Percentiles rank a stretch among this genome's conserved stretches.
Conservation (phyloP, 2,888 invertebrate genomes). For the Drosophila crucigera region DNA sequence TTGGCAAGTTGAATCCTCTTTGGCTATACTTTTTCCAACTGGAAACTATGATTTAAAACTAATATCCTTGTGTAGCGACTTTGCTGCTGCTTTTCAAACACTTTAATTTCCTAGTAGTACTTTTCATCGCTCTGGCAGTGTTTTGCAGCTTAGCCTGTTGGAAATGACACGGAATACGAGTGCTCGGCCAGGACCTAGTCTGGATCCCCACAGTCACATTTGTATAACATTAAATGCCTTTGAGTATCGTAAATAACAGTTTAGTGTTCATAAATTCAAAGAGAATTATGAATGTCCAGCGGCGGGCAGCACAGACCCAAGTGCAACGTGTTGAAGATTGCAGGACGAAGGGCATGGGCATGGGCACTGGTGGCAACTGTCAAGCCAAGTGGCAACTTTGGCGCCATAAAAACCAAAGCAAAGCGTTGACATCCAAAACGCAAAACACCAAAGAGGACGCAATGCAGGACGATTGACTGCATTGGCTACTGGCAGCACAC, state of each 20-base stretch:
- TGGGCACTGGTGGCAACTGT: conserved; percentile 8
- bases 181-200: conserved; percentile 9
- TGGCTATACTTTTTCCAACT: neutral
- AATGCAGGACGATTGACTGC: conserved; percentile 62
- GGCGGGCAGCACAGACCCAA: conserved; percentile 35
- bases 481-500: conserved; percentile 44
- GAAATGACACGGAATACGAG: conserved; percentile 14
- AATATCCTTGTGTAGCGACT: conserved; percentile 35
- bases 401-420: conserved; percentile 62
- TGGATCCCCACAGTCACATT: conserved; percentile 71
- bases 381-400: conserved; percentile 57
- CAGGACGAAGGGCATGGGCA: neutral
- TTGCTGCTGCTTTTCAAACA: conserved; percentile 8
- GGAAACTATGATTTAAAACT: conserved; percentile 20
- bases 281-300: conserved; percentile 82
- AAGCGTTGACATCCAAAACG: conserved; percentile 66
- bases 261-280: conserved; percentile 83
- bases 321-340: conserved; percentile 51
- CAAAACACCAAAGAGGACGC: conserved; percentile 67
- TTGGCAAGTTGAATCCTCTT: neutral
- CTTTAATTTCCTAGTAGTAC: conserved; percentile 49
- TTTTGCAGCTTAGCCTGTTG: conserved; percentile 12
- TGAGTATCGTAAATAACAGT: conserved; percentile 83
- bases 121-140: conserved; percentile 44
- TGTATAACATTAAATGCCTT: conserved; percentile 79